Evolutionary conservation across 1,140 invertebrate genomes (phyloP), one percentile per base, ranked within the genome.

Genomic region (Spodoptera litura): DNA sequence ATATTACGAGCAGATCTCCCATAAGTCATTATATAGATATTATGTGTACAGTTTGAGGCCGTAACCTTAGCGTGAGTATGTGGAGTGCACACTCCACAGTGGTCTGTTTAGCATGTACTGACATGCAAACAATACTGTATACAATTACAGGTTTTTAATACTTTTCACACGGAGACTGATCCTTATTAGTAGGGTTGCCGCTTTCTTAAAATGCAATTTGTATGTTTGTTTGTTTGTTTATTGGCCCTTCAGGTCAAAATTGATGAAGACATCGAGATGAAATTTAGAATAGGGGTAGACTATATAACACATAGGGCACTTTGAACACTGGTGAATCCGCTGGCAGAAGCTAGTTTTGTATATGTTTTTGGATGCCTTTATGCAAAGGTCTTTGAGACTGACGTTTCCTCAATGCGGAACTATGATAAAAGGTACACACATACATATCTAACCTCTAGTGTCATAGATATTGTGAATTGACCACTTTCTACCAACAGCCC

Each of bases 11-110:
- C 56, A 52, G 49, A 64, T 62, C 20, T 75, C 73, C 44, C 73
- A 75, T 75, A 75, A 49, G 73, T 64, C 56, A 62, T 74, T 74
- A 61, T 61, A 49, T 66, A 49, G 35, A 10, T 66, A 66, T 49
- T 64, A 59, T 35, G 27, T 35, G 35, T 25, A 13, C 38, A 10
- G 20, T 8, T 51, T n/a, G 38, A 31, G 71, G 56, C 38, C 71
- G 31, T 27, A 59, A 51, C 35, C 55, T 59, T 49, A 44, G 15
- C 53, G 13, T 44, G 13, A 59, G 38, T 74, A 6, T 44, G 38
- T 44, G 5, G 5, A 44, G 38, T 44, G 2, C 2, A 44, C 51
- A 49, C 20, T 66, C 2, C 9, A 49, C n/a, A 38, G 4, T 51
- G 71, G 44, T 58, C 44, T 61, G 38, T 52, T 38, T n/a, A 31